These are phyloP conservation scores for Ditula angustiorana DNA, from an alignment of 2,888 invertebrate genomes.

Conservation along the genomic window DNA sequence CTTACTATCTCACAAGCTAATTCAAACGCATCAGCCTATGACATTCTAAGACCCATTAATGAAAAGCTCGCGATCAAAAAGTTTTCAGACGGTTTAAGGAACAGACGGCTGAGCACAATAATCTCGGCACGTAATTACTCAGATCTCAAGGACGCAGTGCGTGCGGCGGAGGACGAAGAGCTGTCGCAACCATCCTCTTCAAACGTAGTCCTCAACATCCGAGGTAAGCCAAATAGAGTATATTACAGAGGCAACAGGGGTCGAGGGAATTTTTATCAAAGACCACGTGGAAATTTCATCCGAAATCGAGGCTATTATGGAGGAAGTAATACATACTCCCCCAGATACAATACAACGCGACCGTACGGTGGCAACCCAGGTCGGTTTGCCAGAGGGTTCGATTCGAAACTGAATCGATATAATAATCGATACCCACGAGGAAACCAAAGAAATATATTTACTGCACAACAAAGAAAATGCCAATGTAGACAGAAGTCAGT, in stretches of 20 bases:
- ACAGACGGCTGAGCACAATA: slow-evolving; percentile 33
- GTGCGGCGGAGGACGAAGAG: slow-evolving; percentile 37
- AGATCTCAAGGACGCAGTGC: slow-evolving; percentile 34
- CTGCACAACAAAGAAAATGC: background rate
- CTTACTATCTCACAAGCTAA: slow-evolving; percentile 40
- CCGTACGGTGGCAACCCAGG: no score
- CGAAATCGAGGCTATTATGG: background rate
- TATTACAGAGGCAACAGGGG: background rate
- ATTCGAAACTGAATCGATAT: background rate
- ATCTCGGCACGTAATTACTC: slow-evolving; percentile 36
- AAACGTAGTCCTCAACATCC: background rate
- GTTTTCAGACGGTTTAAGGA: slow-evolving; percentile 39
- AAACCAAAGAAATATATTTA: background rate
- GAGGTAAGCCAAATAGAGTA: background rate
- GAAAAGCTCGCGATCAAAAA: slow-evolving; percentile 40
- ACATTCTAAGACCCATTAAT: slow-evolving; percentile 39
- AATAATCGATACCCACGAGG: background rate
- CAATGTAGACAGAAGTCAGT: background rate
- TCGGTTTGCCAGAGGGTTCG: background rate
- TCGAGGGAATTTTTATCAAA: no score
- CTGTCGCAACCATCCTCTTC: slow-evolving; percentile 2
- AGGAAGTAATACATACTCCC: background rate
- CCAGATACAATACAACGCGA: background rate
- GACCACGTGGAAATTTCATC: background rate
- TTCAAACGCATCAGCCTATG: slow-evolving; percentile 17